Evolutionary conservation across 2,888 invertebrate genomes (phyloP).

Genomic region (Conus canariensis): DNA sequence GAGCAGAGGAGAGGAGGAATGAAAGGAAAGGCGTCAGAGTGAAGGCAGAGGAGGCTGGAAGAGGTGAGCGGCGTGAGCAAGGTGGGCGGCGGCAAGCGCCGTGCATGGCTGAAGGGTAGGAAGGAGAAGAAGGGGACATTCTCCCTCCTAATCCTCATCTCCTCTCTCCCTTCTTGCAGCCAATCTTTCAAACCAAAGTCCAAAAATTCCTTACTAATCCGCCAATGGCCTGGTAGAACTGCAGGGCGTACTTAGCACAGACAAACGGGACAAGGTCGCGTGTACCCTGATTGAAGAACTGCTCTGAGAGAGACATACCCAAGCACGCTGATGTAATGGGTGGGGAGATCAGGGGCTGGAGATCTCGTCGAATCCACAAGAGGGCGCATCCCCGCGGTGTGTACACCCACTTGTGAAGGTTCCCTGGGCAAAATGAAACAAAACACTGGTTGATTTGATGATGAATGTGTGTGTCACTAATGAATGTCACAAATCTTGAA

Average conservation of each 20-base stretch:
- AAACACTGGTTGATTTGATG: too few species aligned
- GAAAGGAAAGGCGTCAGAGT: too few species aligned
- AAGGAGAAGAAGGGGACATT: background rate
- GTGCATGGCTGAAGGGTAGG: too few species aligned
- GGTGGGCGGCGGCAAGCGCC: too few species aligned
- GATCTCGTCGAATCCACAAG: constrained; percentile 63
- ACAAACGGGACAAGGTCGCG: constrained; percentile 58
- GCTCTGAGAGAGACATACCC: constrained; percentile 51
- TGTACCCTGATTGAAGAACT: constrained; percentile 63
- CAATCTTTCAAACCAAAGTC: too few species aligned
- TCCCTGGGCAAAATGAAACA: constrained; percentile 57
- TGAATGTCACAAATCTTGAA: too few species aligned
- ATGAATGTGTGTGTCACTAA: too few species aligned
- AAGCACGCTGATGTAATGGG: constrained; percentile 59
- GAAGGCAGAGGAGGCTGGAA: too few species aligned
- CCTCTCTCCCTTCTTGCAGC: too few species aligned
- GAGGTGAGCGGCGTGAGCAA: too few species aligned
- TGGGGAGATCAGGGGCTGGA: constrained; percentile 58
- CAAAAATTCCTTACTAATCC: constrained; percentile 55
- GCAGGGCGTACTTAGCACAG: constrained; percentile 53
- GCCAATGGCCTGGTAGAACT: constrained; percentile 65
- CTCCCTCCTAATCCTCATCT: background rate
- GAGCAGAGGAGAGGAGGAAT: too few species aligned
- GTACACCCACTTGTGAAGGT: constrained; percentile 75
- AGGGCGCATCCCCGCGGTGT: constrained; percentile 71